Percentiles rank a stretch among this genome's conserved stretches.
These are phyloP conservation scores for Allygus modestus DNA, from an alignment of 2,888 invertebrate genomes.

Conservation along the genomic window DNA sequence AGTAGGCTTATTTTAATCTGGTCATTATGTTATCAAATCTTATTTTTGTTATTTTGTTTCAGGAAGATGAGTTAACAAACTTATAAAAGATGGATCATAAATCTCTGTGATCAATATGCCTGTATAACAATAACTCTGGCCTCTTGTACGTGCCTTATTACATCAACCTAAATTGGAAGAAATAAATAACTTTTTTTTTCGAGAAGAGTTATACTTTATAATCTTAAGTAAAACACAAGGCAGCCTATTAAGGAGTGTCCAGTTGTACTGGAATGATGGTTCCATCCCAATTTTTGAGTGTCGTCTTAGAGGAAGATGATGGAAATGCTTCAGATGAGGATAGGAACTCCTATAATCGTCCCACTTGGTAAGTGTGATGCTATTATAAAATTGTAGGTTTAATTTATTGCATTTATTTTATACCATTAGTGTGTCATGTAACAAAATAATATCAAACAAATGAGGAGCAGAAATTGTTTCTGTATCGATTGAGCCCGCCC, in stretches of 20 bases:
- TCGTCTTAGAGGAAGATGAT: conserved; percentile 68
- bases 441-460: too few species aligned
- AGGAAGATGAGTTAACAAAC: not conserved
- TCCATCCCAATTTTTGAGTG: conserved; percentile 69
- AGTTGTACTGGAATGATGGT: conserved; percentile 60
- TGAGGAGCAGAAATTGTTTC: too few species aligned
- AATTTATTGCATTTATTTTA: too few species aligned
- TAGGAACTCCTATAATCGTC: conserved; percentile 1
- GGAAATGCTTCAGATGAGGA: conserved; percentile 58
- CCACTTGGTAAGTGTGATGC: conserved; percentile 19
- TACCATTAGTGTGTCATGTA: too few species aligned
- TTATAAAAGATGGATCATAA: not conserved
- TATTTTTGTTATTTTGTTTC: not conserved
- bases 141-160: conserved; percentile 26
- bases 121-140: conserved; percentile 7
- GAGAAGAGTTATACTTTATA: not conserved
- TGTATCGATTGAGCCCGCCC: too few species aligned
- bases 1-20: too few species aligned
- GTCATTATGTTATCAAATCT: too few species aligned
- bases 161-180: not conserved
- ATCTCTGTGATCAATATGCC: conserved; percentile 37
- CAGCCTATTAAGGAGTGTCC: not conserved
- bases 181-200: not conserved
- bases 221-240: not conserved
- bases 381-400: not conserved